Evolutionary conservation across 1,140 invertebrate genomes (phyloP), one percentile per base, ranked within the genome.

Genomic region (Microplitis mediator): DNA sequence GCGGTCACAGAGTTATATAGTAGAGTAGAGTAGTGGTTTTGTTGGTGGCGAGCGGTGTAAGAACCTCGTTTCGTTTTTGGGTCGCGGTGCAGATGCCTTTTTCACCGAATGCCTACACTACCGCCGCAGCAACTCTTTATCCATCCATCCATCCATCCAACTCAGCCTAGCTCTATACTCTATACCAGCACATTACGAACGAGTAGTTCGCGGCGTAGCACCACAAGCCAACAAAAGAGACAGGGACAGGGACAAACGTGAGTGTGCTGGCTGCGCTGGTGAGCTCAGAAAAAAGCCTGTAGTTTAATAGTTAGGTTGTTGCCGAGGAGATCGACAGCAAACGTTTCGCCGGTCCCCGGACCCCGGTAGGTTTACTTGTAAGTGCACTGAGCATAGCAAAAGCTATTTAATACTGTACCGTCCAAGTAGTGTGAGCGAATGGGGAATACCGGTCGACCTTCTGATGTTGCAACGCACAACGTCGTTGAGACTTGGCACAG

Each of bases 391-490:
- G 23, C 23, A 23, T 23, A 23, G 23, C 23, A 23, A 23, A 23
- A 23, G 23, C 23, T 23, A 23, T 23, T 23, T 23, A 23, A 23
- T 23, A 23, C 23, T 23, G 23, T 23, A 23, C 23, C 23, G 23
- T 23, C 23, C 23, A 23, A 23, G 23, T 23, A 23, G 16, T 45
- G 52, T 54, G 54, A 50, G 56, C 65, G 68, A 71, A 58, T 23
- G 56, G 56, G 68, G 68, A 67, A 83, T 84, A 86, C 83, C 82
- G 81, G 84, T 86, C 83, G 84, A 86, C 84, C 84, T 86, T 86
- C 84, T 86, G 81, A 78, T 84, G 82, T 86, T 85, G 83, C 83
- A 85, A 86, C 80, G 6, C 11, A 45, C 39, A 11, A 11, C 39
- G 39, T 45, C 39, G 39, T n/a, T 82, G 51, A 70, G 84, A 84